Conservation (phyloP, 1,140 invertebrate species). For the Ganaspis sp. region DNA sequence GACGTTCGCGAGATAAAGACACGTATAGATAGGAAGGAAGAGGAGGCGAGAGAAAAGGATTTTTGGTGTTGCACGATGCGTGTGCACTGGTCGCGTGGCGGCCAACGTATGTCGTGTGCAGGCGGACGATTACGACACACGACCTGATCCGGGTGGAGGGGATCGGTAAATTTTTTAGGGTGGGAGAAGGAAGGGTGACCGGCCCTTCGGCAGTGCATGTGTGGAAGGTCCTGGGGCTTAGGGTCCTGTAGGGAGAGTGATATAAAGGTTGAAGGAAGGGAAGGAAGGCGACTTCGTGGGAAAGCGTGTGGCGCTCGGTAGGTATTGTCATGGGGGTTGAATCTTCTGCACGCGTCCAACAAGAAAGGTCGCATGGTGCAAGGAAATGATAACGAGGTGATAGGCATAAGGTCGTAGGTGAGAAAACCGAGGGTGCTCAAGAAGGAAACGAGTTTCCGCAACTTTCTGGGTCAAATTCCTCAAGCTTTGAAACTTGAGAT, state of each 20-base stretch:
- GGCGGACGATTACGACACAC: conserved; percentile 72
- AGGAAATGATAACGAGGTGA: conserved; percentile 15
- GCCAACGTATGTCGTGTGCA: conserved; percentile 76
- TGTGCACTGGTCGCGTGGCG: conserved; percentile 76
- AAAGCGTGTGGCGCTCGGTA: conserved; percentile 67
- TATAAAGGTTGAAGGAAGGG: background rate
- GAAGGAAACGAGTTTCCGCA: background rate
- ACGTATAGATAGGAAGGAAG: conserved; percentile 39
- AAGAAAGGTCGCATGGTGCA: conserved; percentile 33
- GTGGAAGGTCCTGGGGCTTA: conserved; percentile 47
- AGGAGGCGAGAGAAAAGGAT: conserved; percentile 43
- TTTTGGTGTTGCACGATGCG: conserved; percentile 60
- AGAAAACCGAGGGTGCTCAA: background rate
- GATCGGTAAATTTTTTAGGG: conserved; percentile 50
- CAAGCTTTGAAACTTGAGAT: background rate
- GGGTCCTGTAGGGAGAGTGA: conserved; percentile 38
- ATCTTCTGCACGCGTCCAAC: conserved; percentile 61
- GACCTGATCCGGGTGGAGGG: conserved; percentile 62
- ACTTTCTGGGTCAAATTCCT: background rate
- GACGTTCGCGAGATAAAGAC: conserved; percentile 39
- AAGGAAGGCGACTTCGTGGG: conserved; percentile 69
- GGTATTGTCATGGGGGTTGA: conserved; percentile 59
- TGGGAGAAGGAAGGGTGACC: conserved; percentile 15
- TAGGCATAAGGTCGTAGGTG: background rate
- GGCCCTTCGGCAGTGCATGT: conserved; percentile 31